Evolutionary conservation across 2,888 invertebrate species (phyloP).

Genomic region (Phytoseiulus persimilis): DNA sequence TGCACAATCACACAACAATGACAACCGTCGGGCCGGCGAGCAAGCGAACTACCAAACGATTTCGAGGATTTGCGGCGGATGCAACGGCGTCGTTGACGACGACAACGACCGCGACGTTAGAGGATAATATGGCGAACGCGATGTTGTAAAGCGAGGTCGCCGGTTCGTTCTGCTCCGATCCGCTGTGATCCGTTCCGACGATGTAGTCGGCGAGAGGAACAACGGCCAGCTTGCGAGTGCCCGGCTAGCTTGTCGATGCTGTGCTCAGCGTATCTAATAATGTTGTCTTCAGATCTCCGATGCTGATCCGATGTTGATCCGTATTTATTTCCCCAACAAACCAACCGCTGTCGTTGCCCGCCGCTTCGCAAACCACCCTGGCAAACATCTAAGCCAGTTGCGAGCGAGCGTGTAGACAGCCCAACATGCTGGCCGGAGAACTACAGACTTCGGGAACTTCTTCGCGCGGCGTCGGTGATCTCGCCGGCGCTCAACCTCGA

Average conservation of each 20-base stretch:
- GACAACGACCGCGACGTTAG: not conserved
- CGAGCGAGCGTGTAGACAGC: not conserved
- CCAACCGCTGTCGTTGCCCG: conserved; percentile 5
- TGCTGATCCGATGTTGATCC: conserved; percentile 38
- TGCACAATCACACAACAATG: not conserved
- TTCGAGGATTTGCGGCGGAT: not conserved
- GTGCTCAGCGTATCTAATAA: conserved; percentile 38
- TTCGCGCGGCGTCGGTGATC: not conserved
- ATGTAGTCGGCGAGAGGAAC: not conserved
- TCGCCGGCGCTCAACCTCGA: too few species aligned
- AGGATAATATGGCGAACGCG: not conserved
- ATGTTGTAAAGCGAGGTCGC: not conserved
- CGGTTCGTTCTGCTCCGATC: not conserved
- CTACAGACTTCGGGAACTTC: not conserved
- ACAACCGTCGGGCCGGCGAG: not conserved
- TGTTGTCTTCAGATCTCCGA: conserved; percentile 37
- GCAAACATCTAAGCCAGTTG: conserved; percentile 5
- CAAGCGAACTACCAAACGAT: not conserved
- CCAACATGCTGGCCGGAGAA: not conserved
- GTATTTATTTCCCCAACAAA: conserved; percentile 37
- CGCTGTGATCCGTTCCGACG: not conserved
- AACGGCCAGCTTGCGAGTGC: conserved; percentile 25
- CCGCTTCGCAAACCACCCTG: not conserved
- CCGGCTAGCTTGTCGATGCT: conserved; percentile 16
- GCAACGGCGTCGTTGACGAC: not conserved